phyloP scores from a whole-genome alignment of 2,113 vertebrate genomes.

The Ptilonorhynchus violaceus region DNA sequence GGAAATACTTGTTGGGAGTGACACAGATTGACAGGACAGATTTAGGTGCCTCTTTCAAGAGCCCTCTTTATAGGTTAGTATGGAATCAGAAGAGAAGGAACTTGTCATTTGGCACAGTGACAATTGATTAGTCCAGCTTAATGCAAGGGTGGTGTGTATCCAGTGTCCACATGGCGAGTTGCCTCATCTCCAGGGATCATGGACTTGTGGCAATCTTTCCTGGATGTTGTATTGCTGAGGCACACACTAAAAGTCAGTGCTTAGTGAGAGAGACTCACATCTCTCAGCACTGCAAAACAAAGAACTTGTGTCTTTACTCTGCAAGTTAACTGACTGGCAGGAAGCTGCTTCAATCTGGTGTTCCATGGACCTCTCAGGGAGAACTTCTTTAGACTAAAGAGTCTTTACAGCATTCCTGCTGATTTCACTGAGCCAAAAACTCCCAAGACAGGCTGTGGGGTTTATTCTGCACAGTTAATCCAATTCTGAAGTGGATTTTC shows the following conservation, averaged over 20 bases:
- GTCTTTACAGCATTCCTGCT: neutral
- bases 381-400: neutral
- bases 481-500: constrained; percentile 53
- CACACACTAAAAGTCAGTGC: neutral
- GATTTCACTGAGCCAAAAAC: neutral
- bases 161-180: neutral
- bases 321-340: neutral
- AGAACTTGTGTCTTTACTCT: neutral
- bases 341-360: neutral
- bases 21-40: neutral
- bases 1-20: neutral
- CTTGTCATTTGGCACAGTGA: neutral
- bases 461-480: constrained; percentile 38
- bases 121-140: neutral
- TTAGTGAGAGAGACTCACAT: neutral
- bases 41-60: neutral
- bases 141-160: neutral
- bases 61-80: neutral
- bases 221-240: neutral
- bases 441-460: neutral
- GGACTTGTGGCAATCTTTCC: neutral
- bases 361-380: neutral
- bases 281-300: neutral
- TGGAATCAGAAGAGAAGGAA: neutral
- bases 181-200: neutral